phyloP scores from a whole-genome alignment of 1,140 invertebrate genomes.

The Hyphantria cunea region DNA sequence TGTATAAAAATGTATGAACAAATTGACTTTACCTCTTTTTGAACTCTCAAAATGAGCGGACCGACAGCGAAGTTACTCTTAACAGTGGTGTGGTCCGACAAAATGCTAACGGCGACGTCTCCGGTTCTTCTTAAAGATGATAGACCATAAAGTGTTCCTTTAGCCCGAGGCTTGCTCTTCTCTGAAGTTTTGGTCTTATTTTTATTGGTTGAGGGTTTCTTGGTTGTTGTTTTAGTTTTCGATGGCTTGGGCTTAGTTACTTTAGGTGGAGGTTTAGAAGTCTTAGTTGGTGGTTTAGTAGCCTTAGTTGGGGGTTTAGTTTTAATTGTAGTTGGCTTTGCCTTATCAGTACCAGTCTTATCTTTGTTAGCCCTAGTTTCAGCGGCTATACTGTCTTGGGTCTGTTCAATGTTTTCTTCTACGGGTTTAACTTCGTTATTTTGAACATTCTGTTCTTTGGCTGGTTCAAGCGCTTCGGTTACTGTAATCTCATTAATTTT shows the following conservation, averaged over 20 bases:
- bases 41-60: slow-evolving; percentile 89
- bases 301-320: slow-evolving; percentile 44
- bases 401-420: slow-evolving; percentile 51
- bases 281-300: slow-evolving; percentile 50
- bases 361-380: slow-evolving; percentile 62
- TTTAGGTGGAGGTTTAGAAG: slow-evolving; percentile 44
- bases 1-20: too few relatives aligned
- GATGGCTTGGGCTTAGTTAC: slow-evolving; percentile 61
- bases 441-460: slow-evolving; percentile 45
- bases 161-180: slow-evolving; percentile 84
- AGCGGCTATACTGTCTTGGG: slow-evolving; percentile 39
- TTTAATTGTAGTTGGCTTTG: slow-evolving; percentile 52
- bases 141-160: slow-evolving; percentile 90
- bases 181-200: slow-evolving; percentile 78
- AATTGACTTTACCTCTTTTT: slow-evolving; percentile 85
- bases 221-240: slow-evolving; percentile 62
- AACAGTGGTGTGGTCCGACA: slow-evolving; percentile 89
- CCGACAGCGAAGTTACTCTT: slow-evolving; percentile 91
- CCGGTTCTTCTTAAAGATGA: slow-evolving; percentile 88
- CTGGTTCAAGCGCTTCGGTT: slow-evolving; percentile 43
- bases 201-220: slow-evolving; percentile 67
- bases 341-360: slow-evolving; percentile 55
- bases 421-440: slow-evolving; percentile 40
- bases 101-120: slow-evolving; percentile 90
- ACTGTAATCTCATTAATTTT: slow-evolving; percentile 42